Percentiles rank a stretch among this genome's conserved stretches.
Conservation (phyloP, 2,113 vertebrate species). For the Eolophus roseicapilla region DNA sequence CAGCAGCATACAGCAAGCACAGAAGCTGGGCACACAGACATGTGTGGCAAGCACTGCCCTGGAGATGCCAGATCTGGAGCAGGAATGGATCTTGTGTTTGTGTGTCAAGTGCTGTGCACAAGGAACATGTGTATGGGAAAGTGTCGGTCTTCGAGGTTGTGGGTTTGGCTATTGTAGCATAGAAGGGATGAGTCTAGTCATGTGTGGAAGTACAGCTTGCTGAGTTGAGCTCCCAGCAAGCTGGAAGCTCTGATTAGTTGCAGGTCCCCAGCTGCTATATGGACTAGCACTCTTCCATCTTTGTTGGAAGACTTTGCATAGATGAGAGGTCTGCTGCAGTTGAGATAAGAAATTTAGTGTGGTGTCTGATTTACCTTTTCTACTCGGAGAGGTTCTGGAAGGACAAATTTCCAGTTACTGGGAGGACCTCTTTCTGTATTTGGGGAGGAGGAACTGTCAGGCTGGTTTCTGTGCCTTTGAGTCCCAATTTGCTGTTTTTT, state of each 20-base stretch:
- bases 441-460: not conserved
- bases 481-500: not conserved
- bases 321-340: not conserved
- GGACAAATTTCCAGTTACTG: not conserved
- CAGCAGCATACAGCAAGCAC: rapidly evolving
- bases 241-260: not conserved
- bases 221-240: not conserved
- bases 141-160: not conserved
- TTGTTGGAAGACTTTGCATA: not conserved
- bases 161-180: not conserved
- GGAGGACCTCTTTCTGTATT: not conserved
- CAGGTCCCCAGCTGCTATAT: not conserved
- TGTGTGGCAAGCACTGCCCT: rapidly evolving
- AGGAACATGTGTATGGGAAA: rapidly evolving
- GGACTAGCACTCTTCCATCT: not conserved
- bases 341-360: not conserved
- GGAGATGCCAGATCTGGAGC: not conserved
- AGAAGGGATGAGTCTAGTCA: not conserved
- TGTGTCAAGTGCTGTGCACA: not conserved
- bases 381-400: not conserved
- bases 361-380: not conserved
- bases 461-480: not conserved
- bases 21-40: rapidly evolving
- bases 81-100: rapidly evolving
- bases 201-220: not conserved